These are phyloP conservation scores for Sebastolobus altivelis DNA, from an alignment of 2,797 vertebrate species.

Conservation along the genomic window DNA sequence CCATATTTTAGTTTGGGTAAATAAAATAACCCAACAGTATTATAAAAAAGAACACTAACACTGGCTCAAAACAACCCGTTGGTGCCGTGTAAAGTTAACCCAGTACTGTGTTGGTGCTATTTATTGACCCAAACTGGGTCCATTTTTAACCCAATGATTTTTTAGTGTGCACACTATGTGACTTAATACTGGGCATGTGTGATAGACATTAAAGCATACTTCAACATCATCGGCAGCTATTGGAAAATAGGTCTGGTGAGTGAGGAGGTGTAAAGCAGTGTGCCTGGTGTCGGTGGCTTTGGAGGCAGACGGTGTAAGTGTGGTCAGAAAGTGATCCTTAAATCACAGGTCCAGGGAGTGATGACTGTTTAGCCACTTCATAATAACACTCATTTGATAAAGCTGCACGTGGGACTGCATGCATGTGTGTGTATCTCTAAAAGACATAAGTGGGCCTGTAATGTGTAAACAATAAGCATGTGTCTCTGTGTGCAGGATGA, in stretches of 20 bases:
- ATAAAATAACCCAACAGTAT: neutral
- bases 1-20: neutral
- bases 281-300: constrained; percentile 50
- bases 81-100: neutral
- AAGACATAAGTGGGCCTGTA: constrained; percentile 19
- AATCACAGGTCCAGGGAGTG: constrained; percentile 80
- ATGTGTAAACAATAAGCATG: constrained; percentile 22
- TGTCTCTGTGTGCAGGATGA: constrained; percentile 41
- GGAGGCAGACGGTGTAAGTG: constrained; percentile 73
- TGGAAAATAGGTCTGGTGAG: constrained; percentile 60
- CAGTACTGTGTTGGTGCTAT: neutral
- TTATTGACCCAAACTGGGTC: neutral
- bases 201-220: constrained; percentile 43
- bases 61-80: neutral
- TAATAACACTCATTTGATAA: constrained; percentile 79
- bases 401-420: constrained; percentile 55
- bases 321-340: constrained; percentile 77
- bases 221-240: constrained; percentile 49
- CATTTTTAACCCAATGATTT: neutral
- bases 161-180: neutral
- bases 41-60: neutral
- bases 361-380: constrained; percentile 81
- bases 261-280: constrained; percentile 57
- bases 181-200: constrained; percentile 28
- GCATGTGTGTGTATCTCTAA: constrained; percentile 31